Evolutionary conservation across 2,888 invertebrate species (phyloP), one percentile per base, ranked within the genome.

Genomic region (Dolomedes plantarius): DNA sequence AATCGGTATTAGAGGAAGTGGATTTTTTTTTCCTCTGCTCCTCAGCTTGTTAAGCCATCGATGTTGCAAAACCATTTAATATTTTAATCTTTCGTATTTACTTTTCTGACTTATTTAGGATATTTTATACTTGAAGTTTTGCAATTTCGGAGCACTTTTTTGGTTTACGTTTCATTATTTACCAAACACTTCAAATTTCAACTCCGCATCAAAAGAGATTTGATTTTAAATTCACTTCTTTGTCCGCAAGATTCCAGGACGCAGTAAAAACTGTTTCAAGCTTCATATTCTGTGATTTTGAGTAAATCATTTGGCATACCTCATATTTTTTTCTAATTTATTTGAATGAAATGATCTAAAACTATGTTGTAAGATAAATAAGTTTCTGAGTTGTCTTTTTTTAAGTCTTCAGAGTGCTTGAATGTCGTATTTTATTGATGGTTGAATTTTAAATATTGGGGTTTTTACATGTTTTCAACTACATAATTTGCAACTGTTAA

Each of bases 61-160:
- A 65, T 73, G 72, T 50, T 50, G 72, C 79, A 80, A 76, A 75
- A 80, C 65, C 72, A 73, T 73, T 80, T 80, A 79, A 65, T 80
- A 80, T 67, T 80, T 80, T 80, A 80, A 80, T 80, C 79, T 80
- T 32, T 65, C 36, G 32, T 72, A 72, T 80, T 80, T 72, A 80
- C 79, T 50, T 56, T 80, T 72, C 50, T n/a, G 29, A 32, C 65
- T 31, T 50, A 80, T 77, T 77, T 77, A 65, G 75, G 29, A 28
- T 62, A 62, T 65, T 75, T 36, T 29, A 65, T n/a, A 31, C 41
- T 67, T 76, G 36, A 39, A 31, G 75, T 76, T 76, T 74, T 76
- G 32, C 67, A 32, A 27, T 72, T 69, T 80, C 29, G 29, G 19
- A 41, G 16, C 19, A 67, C 19, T 71, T 72, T 72, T 73, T 73